Base-by-base conservation (phyloP, 1,140 invertebrate genomes). In the Microplitis mediator region DNA sequence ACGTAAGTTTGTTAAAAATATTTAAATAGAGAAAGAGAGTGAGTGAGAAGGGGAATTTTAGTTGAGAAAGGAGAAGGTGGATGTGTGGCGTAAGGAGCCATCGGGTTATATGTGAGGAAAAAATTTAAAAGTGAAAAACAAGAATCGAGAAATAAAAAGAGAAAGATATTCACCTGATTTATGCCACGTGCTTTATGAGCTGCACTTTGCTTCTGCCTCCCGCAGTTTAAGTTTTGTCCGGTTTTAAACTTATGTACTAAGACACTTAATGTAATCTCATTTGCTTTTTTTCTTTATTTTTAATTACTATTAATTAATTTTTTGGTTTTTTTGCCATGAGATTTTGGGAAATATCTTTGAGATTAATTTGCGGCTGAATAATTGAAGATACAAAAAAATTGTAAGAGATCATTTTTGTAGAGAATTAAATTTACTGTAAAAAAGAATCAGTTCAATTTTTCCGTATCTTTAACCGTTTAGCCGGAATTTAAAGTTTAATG, bases 81-180 rank as follows among this genome's bases (percentile, higher is more conserved):
- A 45, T 45, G 39, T 45, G 39, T 45, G 39, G 39, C 39, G 39
- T 11, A 45, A 45, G 39, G 6, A 45, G 8, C 5, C 11, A 11
- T 9, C 6, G 39, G 11, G 39, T 45, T 45, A 45, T 45, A 45
- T 45, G 6, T 45, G 39, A 45, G n/a, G 36, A 65, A 36, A 65
- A 45, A 65, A n/a, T 50, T 31, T 39, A 11, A 35, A 62, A 13
- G 14, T 31, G 35, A 35, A 16, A 58, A 31, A 34, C 60, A 62
- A 62, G 34, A 14, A 62, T 31, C 31, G 32, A 32, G 32, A 9
- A 16, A 5, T 50, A 39, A 45, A 39, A 50, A 51, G 63, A 39
- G 63, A 39, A 35, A 65, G 63, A 50, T 45, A 35, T 51, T 45
- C 45, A 36, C 63, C 63, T 65, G 39, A 65, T 65, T 65, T 65